Conservation (phyloP, 23 tunicate genomes). For the Ciona savignyi region DNA sequence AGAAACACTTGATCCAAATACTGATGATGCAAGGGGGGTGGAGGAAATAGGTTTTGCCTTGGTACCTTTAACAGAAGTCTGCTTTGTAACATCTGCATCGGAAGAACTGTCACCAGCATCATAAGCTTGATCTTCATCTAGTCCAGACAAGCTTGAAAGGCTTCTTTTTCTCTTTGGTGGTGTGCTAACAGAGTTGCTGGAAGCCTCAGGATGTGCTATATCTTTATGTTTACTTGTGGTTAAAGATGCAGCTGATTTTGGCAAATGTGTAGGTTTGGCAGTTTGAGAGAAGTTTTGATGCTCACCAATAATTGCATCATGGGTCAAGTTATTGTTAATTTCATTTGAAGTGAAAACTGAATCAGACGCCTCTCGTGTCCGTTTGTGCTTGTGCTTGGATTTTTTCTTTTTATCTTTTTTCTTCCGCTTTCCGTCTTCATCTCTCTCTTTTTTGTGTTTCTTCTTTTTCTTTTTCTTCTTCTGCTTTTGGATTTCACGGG, state of each 20-base stretch:
- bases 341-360: neutral
- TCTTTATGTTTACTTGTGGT: conserved; percentile 1
- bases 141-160: conserved; percentile 29
- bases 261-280: neutral
- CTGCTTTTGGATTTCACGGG: neutral
- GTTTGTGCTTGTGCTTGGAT: conserved; percentile 42
- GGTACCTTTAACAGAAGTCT: neutral
- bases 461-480: conserved; percentile 80
- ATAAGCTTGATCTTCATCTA: conserved; percentile 37
- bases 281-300: neutral
- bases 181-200: conserved; percentile 4
- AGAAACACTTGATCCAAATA: conserved; percentile 23
- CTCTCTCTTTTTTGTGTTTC: conserved; percentile 64
- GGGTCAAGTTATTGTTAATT: neutral
- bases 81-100: conserved; percentile 20
- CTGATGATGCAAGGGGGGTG: conserved; percentile 9
- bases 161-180: conserved; percentile 7
- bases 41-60: conserved; percentile 4
- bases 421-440: conserved; percentile 59
- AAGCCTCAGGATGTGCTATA: neutral
- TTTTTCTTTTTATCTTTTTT: conserved; percentile 75
- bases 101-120: conserved; percentile 67
- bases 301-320: no score
- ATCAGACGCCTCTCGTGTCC: conserved; percentile 5
- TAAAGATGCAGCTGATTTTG: neutral